Base-by-base conservation (phyloP, 2,113 vertebrate species). In the Seriola dumerili region DNA sequence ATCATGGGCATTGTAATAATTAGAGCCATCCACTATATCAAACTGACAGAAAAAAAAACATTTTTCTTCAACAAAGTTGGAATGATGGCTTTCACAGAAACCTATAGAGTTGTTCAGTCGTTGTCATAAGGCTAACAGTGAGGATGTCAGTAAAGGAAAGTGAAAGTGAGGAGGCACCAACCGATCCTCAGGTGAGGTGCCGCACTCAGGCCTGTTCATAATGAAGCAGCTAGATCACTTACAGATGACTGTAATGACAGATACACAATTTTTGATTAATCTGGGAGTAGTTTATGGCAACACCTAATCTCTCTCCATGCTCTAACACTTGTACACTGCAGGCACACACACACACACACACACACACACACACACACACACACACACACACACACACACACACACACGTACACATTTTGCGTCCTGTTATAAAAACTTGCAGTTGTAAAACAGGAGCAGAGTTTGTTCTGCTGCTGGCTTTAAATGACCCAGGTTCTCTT, bases 401-500 rank as follows among this genome's bases (percentile, higher is more conserved):
- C 40, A 42, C 40, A 42, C 40, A 42, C 40, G 10, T 8, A 10
- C 40, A 42, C 34, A 6, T 4, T 52, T 69, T 57, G 34, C 62
- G 61, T 83, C 57, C 62, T 57, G 50, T 32, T 70, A 34, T 40
- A 83, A 74, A 73, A 65, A 32, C 54, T 63, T 71, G 21, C 44
- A 52, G 66, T 66, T 76, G 68, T 52, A 44, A 74, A 69, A n/a
- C 34, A 50, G 52, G 44, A 80, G 52, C 34, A 16, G 38, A 14
- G 57, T 13, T 21, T 72, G 42, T 67, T 76, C 50, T 67, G 67
- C 66, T 74, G 74, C 78, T 62, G 59, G 46, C 66, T 85, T 79
- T 57, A 85, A 78, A 87, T 61, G 58, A 83, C 84, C 68, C 70
- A 36, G 70, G 70, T 75, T 74, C 40, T 67, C 32, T 81, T 87